These are phyloP conservation scores for Syrrhaptes paradoxus DNA, from an alignment of 2,113 vertebrate species.

Conservation along the genomic window DNA sequence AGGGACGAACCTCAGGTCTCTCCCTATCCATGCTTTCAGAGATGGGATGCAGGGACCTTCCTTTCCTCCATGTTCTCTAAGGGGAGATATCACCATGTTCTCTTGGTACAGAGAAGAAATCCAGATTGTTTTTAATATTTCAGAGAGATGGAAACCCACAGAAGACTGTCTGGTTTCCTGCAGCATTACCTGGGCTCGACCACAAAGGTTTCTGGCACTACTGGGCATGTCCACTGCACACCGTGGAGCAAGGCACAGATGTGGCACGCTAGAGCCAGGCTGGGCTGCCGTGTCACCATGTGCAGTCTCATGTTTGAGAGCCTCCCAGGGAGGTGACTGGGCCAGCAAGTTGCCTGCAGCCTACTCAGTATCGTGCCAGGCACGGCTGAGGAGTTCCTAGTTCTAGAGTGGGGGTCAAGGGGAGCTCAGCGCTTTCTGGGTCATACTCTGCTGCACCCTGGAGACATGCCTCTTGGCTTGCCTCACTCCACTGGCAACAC, in stretches of 20 bases:
- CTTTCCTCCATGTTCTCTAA: neutral
- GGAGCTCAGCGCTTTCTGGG: neutral
- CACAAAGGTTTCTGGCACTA: neutral
- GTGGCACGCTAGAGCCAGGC: neutral
- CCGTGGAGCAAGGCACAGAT: neutral
- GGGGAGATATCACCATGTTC: neutral
- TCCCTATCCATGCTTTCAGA: neutral
- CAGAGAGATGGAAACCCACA: neutral
- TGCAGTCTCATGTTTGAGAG: neutral
- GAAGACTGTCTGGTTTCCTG: neutral
- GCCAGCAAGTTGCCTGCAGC: neutral
- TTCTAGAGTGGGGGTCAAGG: neutral
- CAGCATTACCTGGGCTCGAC: neutral
- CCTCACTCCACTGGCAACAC: neutral
- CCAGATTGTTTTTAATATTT: neutral
- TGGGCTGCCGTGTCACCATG: neutral
- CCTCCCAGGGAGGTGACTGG: neutral
- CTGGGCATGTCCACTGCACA: accelerated
- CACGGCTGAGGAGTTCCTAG: neutral
- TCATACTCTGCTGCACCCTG: accelerated
- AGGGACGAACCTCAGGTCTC: neutral
- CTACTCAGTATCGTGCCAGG: accelerated
- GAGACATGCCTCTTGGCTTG: neutral
- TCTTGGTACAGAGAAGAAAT: neutral
- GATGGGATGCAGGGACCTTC: neutral